Evolutionary conservation across 2,113 vertebrate species (phyloP).

Genomic region (Micronycteris hirsuta): DNA sequence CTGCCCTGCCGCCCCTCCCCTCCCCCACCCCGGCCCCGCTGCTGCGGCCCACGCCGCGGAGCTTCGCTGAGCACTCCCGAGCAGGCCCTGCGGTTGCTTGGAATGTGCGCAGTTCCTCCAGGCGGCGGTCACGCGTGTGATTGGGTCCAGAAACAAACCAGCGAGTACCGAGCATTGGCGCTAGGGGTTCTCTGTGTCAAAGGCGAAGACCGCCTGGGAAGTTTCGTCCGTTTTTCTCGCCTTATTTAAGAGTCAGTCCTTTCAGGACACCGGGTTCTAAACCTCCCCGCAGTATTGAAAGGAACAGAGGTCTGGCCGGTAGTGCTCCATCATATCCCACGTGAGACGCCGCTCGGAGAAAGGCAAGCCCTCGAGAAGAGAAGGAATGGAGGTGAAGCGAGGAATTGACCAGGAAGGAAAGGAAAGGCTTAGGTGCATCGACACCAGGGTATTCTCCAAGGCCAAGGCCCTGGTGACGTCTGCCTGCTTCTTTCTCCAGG

Average conservation of each 20-base stretch:
- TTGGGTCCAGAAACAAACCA: slow-evolving; percentile 1
- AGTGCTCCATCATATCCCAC: neutral
- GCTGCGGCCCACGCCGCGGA: neutral
- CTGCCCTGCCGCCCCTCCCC: neutral
- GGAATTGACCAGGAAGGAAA: neutral
- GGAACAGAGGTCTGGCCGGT: neutral
- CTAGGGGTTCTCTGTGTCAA: slow-evolving; percentile 72
- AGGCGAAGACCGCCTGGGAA: slow-evolving; percentile 48
- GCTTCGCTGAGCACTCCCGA: neutral
- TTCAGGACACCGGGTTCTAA: neutral
- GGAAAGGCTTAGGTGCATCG: neutral
- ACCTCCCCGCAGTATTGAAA: neutral
- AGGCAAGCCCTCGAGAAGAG: neutral
- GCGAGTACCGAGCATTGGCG: slow-evolving; percentile 55
- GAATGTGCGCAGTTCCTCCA: neutral
- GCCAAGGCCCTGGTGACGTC: neutral
- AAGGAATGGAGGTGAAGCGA: neutral
- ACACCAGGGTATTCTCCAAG: neutral
- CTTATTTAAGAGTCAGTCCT: neutral
- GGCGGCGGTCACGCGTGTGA: neutral
- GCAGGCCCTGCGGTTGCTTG: neutral
- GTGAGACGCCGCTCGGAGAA: neutral
- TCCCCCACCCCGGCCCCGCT: rapidly evolving
- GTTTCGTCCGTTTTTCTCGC: neutral
- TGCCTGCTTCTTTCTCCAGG: neutral